These are phyloP conservation scores for Apistogramma diplotaenia DNA, from an alignment of 2,113 vertebrate genomes.

Conservation along the genomic window DNA sequence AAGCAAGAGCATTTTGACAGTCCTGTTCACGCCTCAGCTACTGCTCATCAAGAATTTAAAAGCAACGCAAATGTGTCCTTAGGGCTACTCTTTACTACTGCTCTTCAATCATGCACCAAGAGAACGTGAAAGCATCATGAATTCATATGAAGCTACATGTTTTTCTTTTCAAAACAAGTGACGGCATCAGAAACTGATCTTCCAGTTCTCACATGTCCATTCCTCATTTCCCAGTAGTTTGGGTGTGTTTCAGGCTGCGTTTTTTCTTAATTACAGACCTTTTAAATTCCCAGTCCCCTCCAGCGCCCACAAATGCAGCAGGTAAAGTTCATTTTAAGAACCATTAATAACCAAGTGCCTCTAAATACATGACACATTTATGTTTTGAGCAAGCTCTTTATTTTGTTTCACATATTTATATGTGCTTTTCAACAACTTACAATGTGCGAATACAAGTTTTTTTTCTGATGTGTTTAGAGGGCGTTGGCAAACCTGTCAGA, in stretches of 20 bases:
- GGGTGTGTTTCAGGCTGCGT: conserved; percentile 39
- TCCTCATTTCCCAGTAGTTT: conserved; percentile 47
- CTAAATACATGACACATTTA: not conserved
- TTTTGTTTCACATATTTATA: conserved; percentile 46
- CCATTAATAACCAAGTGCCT: not conserved
- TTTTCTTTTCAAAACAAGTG: conserved; percentile 35
- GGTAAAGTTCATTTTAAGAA: not conserved
- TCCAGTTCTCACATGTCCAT: conserved; percentile 15
- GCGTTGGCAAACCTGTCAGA: conserved; percentile 24
- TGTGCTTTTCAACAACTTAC: conserved; percentile 60
- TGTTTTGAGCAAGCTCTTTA: conserved; percentile 45
- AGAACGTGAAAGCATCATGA: conserved; percentile 21
- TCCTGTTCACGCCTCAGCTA: not conserved
- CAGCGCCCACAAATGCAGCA: conserved; percentile 9
- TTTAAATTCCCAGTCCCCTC: conserved; percentile 16
- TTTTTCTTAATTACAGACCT: conserved; percentile 9
- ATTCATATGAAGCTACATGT: not conserved
- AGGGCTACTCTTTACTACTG: not conserved
- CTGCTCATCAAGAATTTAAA: not conserved
- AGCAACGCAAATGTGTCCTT: not conserved
- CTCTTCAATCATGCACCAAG: not conserved
- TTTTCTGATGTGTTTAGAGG: not conserved
- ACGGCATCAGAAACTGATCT: conserved; percentile 40
- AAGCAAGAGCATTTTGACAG: not conserved
- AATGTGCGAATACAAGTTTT: conserved; percentile 44